phyloP scores from a whole-genome alignment of 2,888 invertebrate species.

The Nezara viridula region DNA sequence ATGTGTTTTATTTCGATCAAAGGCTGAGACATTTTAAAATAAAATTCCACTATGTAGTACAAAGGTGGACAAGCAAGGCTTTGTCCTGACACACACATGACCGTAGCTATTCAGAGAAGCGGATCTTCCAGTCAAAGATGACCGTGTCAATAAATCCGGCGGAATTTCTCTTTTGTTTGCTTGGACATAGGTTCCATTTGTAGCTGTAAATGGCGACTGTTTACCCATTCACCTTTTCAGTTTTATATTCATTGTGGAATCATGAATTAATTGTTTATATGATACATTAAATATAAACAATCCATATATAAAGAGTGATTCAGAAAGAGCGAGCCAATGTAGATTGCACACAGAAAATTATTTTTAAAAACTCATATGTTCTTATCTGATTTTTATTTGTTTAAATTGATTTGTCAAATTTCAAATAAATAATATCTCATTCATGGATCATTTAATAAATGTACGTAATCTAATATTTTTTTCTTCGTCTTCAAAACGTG shows the following conservation, averaged over 20 bases:
- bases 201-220: neutral
- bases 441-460: no score
- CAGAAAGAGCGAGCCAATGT: no score
- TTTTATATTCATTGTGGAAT: neutral
- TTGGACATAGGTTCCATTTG: neutral
- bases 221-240: neutral
- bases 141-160: constrained; percentile 12
- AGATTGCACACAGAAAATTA: no score
- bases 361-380: no score
- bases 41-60: no score
- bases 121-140: constrained; percentile 28
- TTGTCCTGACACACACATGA: neutral
- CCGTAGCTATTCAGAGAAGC: neutral
- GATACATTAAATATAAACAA: neutral
- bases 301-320: no score
- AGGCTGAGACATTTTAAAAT: neutral
- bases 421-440: no score
- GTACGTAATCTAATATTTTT: no score
- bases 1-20: neutral
- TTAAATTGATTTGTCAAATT: no score
- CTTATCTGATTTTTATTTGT: no score
- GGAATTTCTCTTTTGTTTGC: neutral
- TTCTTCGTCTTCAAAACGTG: no score
- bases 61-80: neutral
- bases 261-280: neutral